Base-by-base conservation (phyloP, 1,140 invertebrate species). In the Leptinotarsa texana region DNA sequence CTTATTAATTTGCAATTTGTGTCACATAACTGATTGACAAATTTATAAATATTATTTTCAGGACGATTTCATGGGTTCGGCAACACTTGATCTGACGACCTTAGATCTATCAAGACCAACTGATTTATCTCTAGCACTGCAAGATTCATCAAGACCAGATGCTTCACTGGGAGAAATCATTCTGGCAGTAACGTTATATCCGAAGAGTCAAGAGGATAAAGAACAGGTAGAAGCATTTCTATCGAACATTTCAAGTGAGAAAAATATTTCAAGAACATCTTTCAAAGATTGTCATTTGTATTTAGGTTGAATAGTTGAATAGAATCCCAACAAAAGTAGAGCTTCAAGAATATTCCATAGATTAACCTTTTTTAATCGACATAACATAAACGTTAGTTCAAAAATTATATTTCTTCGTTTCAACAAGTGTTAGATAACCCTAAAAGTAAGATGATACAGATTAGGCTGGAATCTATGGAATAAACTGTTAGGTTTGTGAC, bases 21-120 rank as follows among this genome's bases (percentile, higher is more conserved):
- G 8, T 42, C 8, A 11, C 3, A 42, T 3, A 11, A 8, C 6
- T 42, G 0, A 42, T 42, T 11, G 33, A 42, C 11, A 2, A 11
- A 57, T 57, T 13, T 1, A 17, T n/a, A 13, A n/a, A 15, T n/a
- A 48, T 65, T 22, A 47, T 76, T 76, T 78, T 57, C 84, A 96
- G 87, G 98, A 99, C 86, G 98, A 99, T 88, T 98, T 98, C 83
- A 98, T 99, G 95, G 98, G 98, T 15, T 91, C 92, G 68, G 93
- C 95, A 3, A 89, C 90, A 66, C 85, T 99, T 74, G 95, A 98
- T 84, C 88, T 98, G 42, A 93, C 93, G 6, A 89, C 91, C 75
- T 84, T 99, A 71, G 95, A 97, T 78, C 87, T 97, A 27, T 93
- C 94, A 77, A 91, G 95, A 78, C 84, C 91, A 8, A 92, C 92